Base-by-base conservation (phyloP, 2,888 invertebrate genomes). In the Phalera bucephala region DNA sequence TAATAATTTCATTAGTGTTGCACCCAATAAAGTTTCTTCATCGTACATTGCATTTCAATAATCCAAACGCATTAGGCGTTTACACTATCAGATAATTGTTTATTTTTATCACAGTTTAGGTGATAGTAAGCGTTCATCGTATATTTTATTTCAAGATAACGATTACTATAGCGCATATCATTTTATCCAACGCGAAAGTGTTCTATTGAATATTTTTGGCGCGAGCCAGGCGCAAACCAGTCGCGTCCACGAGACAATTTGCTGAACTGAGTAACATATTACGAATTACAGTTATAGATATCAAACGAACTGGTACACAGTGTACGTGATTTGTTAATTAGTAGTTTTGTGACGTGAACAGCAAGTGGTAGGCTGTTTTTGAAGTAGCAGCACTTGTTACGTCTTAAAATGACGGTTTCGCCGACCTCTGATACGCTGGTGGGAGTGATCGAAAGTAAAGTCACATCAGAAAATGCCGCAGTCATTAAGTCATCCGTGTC, bases 181-280 rank as follows among this genome's bases (percentile, higher is more conserved):
- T 48, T 54, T 51, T 53, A 52, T 59, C 47, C 51, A 31, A 25
- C 45, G 38, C 42, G 47, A 38, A 35, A 46, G 42, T 21, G 23
- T 28, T 43, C 34, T 58, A 61, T 63, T 38, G n/a, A 59, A 67
- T 71, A 71, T 60, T 74, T 55, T 57, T 60, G 52, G 53, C 49
- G 61, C 53, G 57, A 45, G 40, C 36, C 36, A 35, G 55, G 41
- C 39, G 35, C 56, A 35, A 48, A 37, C 45, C 68, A 57, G 70
- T 61, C 74, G 72, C 42, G 64, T 59, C 41, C 45, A 46, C 33
- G 32, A 33, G 27, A n/a, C 21, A 32, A 31, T 36, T 28, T 21
- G 41, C 43, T 47, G 14, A 47, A 20, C 20, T 38, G 31, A 14
- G 35, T 26, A 9, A 26, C 12, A 21, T 17, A 12, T 17, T 22